Evolutionary conservation across 1,140 invertebrate species (phyloP).

Genomic region (Achatina immaculata): DNA sequence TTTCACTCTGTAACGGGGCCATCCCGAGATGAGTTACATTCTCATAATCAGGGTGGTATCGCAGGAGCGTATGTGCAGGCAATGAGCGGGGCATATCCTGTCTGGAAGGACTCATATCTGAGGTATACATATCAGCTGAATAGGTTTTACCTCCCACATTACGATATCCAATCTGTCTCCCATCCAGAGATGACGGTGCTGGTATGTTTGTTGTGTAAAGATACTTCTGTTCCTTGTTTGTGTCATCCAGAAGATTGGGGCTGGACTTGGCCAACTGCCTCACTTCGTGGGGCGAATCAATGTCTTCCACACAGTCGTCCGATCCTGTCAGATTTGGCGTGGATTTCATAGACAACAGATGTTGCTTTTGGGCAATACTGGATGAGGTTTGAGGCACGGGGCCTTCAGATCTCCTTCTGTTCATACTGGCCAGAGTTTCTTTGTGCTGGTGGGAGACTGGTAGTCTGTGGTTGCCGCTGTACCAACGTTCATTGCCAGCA

Average conservation of each 20-base stretch:
- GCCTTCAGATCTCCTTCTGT: slow-evolving; percentile 27
- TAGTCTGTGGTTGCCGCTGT: neutral
- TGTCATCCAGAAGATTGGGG: slow-evolving; percentile 49
- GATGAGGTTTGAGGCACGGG: neutral
- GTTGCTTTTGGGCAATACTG: slow-evolving; percentile 20
- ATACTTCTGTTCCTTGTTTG: slow-evolving; percentile 1
- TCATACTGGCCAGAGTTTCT: slow-evolving; percentile 9
- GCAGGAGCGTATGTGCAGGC: slow-evolving; percentile 48
- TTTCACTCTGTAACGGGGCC: slow-evolving; percentile 43
- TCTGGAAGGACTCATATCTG: slow-evolving; percentile 37
- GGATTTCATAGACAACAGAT: slow-evolving; percentile 50
- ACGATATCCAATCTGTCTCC: slow-evolving; percentile 24
- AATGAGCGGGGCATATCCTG: slow-evolving; percentile 43
- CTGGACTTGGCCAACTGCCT: slow-evolving; percentile 44
- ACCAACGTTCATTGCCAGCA: neutral
- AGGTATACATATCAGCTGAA: slow-evolving; percentile 46
- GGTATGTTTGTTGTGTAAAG: neutral
- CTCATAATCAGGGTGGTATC: slow-evolving; percentile 49
- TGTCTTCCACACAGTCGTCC: slow-evolving; percentile 22
- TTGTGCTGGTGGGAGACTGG: neutral
- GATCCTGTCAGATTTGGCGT: slow-evolving; percentile 51
- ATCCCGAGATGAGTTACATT: slow-evolving; percentile 40
- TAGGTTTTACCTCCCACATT: slow-evolving; percentile 33
- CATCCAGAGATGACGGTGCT: neutral
- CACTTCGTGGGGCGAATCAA: neutral